Evolutionary conservation across 2,797 vertebrate species (phyloP).

Genomic region (Onychomys leucogaster): DNA sequence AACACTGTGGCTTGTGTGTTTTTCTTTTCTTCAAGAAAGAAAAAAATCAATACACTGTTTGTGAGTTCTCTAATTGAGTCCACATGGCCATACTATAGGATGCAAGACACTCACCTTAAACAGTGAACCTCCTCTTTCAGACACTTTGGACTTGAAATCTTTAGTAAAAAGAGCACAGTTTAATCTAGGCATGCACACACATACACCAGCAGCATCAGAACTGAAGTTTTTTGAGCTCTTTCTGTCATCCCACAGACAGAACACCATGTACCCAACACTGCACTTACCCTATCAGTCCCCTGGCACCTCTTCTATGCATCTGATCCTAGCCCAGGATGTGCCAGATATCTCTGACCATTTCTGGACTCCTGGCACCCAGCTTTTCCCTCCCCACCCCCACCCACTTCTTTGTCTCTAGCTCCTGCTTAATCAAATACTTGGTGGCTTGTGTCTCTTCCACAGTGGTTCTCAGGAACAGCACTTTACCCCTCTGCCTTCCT

Average conservation of each 20-base stretch:
- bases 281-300: not conserved
- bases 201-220: not conserved
- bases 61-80: conserved; percentile 46
- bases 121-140: conserved; percentile 38
- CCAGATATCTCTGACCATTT: rapidly evolving
- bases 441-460: not conserved
- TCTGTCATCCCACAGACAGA: too few relatives aligned
- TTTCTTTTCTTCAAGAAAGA: conserved; percentile 32
- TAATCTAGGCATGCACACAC: not conserved
- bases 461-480: too few relatives aligned
- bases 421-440: not conserved
- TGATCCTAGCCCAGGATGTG: rapidly evolving
- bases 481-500: too few relatives aligned
- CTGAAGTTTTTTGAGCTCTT: not conserved
- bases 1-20: not conserved
- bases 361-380: not conserved
- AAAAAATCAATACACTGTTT: conserved; percentile 44
- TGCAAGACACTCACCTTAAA: conserved; percentile 39
- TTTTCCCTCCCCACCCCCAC: not conserved
- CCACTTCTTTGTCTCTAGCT: rapidly evolving
- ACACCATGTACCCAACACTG: not conserved
- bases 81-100: not conserved
- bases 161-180: not conserved
- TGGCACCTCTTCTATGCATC: too few relatives aligned
- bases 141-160: not conserved